Evolutionary conservation across 92 coral and sea anemone genomes (phyloP).

Genomic region (Zoanthus gigantus): DNA sequence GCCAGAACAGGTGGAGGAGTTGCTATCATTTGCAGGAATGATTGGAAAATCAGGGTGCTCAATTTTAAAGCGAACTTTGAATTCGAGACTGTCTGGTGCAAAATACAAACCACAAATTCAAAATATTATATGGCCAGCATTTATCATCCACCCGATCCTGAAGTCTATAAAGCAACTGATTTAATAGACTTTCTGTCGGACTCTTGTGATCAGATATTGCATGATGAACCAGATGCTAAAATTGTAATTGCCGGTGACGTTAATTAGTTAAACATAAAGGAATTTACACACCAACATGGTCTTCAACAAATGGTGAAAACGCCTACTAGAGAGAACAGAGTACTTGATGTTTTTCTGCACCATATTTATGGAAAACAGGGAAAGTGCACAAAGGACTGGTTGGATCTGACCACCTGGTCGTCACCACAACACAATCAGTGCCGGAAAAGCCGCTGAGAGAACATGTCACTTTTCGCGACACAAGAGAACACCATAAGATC

Average conservation of each 20-base stretch:
- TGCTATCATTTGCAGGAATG: constrained; percentile 46
- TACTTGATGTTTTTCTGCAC: background rate
- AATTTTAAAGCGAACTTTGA: too few species aligned
- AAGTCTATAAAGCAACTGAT: constrained; percentile 34
- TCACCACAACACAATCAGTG: background rate
- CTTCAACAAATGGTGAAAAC: constrained; percentile 14
- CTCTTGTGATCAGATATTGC: too few species aligned
- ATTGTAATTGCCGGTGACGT: constrained; percentile 48
- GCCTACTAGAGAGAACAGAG: background rate
- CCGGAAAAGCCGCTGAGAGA: constrained; percentile 9
- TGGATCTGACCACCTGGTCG: background rate
- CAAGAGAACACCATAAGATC: constrained; percentile 61
- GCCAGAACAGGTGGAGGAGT: constrained; percentile 57
- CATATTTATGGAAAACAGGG: background rate
- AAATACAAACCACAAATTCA: too few species aligned
- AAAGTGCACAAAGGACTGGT: background rate
- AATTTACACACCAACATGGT: constrained; percentile 24
- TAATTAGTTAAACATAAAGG: constrained; percentile 48
- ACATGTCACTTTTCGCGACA: constrained; percentile 63
- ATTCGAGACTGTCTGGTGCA: too few species aligned
- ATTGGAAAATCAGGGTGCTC: constrained; percentile 15
- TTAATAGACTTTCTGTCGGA: too few species aligned
- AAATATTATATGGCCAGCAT: background rate
- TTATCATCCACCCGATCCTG: constrained; percentile 58
- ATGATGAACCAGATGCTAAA: too few species aligned